Evolutionary conservation across 2,113 vertebrate species (phyloP).

Genomic region (Plectropomus leopardus): DNA sequence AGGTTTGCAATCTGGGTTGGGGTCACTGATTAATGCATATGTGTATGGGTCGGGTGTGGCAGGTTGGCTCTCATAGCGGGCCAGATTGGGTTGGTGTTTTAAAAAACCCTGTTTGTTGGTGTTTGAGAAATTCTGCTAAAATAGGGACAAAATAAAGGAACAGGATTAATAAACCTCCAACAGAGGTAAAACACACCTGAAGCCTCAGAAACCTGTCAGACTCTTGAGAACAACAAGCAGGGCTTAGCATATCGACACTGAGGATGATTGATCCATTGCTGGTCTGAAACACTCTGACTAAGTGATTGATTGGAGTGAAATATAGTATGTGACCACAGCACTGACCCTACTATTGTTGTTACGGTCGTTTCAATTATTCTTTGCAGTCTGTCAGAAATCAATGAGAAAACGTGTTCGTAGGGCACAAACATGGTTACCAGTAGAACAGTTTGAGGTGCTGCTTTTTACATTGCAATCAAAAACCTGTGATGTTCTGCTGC

Average conservation of each 20-base stretch:
- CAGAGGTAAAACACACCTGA: not conserved
- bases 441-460: not conserved
- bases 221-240: not conserved
- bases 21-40: no score
- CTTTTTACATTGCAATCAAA: constrained; percentile 9
- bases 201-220: not conserved
- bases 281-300: constrained; percentile 12
- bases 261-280: not conserved
- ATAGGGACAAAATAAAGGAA: no score
- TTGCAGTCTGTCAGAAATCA: constrained; percentile 25
- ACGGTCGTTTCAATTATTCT: constrained; percentile 17
- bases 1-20: no score
- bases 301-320: constrained; percentile 15
- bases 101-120: no score
- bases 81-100: no score
- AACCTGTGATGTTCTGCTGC: not conserved
- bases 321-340: not conserved
- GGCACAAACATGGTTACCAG: not conserved
- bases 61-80: no score
- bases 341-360: constrained; percentile 36
- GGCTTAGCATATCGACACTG: not conserved
- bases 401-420: constrained; percentile 12
- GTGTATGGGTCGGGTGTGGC: no score
- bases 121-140: no score
- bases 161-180: not conserved